phyloP scores from a whole-genome alignment of 1,140 invertebrate species.

The Sitobion miscanthi region DNA sequence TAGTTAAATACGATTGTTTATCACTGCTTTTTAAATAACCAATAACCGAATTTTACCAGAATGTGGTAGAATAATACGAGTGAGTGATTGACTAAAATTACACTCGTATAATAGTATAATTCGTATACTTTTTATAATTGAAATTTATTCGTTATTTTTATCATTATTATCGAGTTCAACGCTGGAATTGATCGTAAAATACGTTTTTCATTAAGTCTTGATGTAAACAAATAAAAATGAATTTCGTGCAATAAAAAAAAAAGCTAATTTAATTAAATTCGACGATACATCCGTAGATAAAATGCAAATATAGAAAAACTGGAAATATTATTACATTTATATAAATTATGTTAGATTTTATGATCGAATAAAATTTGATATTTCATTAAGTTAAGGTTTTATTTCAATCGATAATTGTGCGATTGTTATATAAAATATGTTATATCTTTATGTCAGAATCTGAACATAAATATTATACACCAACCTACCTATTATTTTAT shows the following conservation, averaged over 20 bases:
- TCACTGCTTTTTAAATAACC: neutral
- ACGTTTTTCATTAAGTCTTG: neutral
- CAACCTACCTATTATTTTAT: neutral
- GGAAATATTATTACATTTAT: slow-evolving; percentile 12
- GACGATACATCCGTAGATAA: neutral
- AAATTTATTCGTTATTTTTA: neutral
- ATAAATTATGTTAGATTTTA: neutral
- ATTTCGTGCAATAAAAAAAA: neutral
- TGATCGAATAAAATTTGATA: slow-evolving; percentile 6
- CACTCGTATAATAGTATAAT: neutral
- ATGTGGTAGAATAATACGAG: neutral
- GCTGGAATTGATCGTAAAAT: neutral
- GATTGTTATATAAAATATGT: neutral
- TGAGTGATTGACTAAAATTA: no score
- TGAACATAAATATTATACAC: neutral
- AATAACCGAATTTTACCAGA: neutral
- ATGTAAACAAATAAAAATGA: neutral
- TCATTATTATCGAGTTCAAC: neutral
- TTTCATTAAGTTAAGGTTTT: slow-evolving; percentile 9
- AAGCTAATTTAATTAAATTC: neutral
- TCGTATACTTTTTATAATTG: neutral
- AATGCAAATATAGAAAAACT: slow-evolving; percentile 10
- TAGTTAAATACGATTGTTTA: neutral
- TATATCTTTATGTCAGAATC: no score
- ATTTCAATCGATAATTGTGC: neutral